These are phyloP conservation scores for Huso huso DNA, from an alignment of 2,797 vertebrate genomes.

Conservation along the genomic window DNA sequence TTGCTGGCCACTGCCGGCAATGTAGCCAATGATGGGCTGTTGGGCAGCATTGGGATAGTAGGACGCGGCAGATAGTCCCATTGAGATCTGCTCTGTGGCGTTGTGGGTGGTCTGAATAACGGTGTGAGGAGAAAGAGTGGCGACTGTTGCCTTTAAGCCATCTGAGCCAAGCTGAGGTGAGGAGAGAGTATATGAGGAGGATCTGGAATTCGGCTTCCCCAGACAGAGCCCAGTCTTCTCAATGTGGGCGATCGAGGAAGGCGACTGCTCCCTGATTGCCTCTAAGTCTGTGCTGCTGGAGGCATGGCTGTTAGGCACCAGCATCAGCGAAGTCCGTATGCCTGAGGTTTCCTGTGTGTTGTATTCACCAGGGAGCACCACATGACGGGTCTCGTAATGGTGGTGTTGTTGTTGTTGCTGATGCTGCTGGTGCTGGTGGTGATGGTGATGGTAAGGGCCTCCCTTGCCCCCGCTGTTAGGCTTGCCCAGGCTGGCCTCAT, in stretches of 20 bases:
- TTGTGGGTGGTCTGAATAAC: slow-evolving; percentile 91
- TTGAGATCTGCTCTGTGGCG: slow-evolving; percentile 74
- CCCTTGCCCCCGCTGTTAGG: slow-evolving; percentile 45
- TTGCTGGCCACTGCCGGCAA: slow-evolving; percentile 55
- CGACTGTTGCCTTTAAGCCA: slow-evolving; percentile 63
- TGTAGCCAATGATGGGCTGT: slow-evolving; percentile 84
- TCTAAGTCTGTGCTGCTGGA: slow-evolving; percentile 69
- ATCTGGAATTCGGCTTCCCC: slow-evolving; percentile 74
- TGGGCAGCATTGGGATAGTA: slow-evolving; percentile 82
- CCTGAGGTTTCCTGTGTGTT: slow-evolving; percentile 68
- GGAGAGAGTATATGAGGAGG: slow-evolving; percentile 64
- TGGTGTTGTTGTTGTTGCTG: slow-evolving; percentile 61
- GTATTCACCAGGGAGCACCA: slow-evolving; percentile 78
- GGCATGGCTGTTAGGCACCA: slow-evolving; percentile 83
- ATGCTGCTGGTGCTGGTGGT: slow-evolving; percentile 31
- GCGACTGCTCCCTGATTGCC: slow-evolving; percentile 60
- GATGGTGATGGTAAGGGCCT: slow-evolving; percentile 23
- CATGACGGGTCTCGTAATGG: slow-evolving; percentile 78
- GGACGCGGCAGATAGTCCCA: slow-evolving; percentile 73
- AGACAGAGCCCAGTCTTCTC: slow-evolving; percentile 78
- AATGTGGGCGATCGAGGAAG: slow-evolving; percentile 59
- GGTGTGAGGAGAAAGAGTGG: slow-evolving; percentile 76
- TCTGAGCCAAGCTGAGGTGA: slow-evolving; percentile 68
- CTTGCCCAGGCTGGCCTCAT: slow-evolving; percentile 44
- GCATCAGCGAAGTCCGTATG: slow-evolving; percentile 80